Base-by-base conservation (phyloP, 2,888 invertebrate species). In the Gonocerus acuteangulatus region DNA sequence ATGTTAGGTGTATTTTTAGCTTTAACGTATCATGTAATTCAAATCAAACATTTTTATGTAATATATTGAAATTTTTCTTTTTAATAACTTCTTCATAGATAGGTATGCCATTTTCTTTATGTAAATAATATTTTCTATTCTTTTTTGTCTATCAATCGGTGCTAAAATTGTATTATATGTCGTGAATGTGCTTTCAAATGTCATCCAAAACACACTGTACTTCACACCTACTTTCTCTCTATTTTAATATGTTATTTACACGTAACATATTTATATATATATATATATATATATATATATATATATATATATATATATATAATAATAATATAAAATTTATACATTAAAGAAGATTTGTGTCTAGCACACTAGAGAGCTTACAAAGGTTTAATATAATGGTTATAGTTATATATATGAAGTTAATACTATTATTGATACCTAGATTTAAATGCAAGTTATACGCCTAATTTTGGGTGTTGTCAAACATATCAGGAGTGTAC, bases 341-440 rank as follows among this genome's bases (percentile, higher is more conserved):
- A 42, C 22, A n/a, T 34, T 7, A 47, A 19, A 47, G 42, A 42
- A 54, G 54, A 54, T 39, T 54, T 57, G 57, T 57, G 57, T 57
- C 45, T 57, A 57, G 57, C 57, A 57, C 57, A 57, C 45, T 57
- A 57, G 57, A 57, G 57, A 57, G 57, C 57, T 57, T 57, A 57
- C 54, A 9, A 54, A 27, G 18, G 39, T 57, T 57, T 47, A 47
- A 57, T 57, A 57, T 57, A 57, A 47, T 47, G n/a, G n/a, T n/a
- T n/a, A 44, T 32, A 44, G 39, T 45, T 39, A 36, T 57, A 32
- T 45, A 45, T 44, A 57, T 57, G 54, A 54, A 39, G 54, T 54
- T 54, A 54, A 22, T 15, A 36, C 36, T 54, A n/a, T n/a, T n/a
- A 42, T 42, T 39, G 16, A 52, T 52, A 54, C 36, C 22, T 54